These are phyloP conservation scores for Mustelus asterias DNA, from an alignment of 2,113 vertebrate species.

Conservation along the genomic window DNA sequence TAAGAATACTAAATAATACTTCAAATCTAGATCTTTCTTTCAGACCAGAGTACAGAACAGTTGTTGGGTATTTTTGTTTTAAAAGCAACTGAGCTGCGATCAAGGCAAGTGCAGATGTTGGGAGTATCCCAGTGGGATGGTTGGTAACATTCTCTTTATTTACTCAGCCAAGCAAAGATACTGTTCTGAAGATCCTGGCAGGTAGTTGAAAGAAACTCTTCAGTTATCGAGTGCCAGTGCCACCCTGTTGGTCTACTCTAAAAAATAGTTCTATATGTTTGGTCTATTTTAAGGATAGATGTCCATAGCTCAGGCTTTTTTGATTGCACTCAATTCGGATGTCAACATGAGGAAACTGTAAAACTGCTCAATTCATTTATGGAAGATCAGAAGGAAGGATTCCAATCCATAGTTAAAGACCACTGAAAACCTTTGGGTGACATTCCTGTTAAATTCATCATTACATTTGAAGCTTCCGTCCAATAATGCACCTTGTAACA, in stretches of 20 bases:
- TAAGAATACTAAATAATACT: background rate
- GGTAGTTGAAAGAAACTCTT: background rate
- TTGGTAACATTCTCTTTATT: background rate
- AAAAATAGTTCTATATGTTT: background rate
- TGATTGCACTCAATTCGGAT: background rate
- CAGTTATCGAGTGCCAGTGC: background rate
- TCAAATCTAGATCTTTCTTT: background rate
- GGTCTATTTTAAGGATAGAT: background rate
- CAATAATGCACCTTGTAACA: background rate
- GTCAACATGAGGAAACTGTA: background rate
- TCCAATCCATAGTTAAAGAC: background rate
- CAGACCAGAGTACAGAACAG: background rate
- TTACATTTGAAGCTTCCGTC: background rate
- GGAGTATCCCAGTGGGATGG: background rate
- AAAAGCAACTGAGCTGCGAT: background rate
- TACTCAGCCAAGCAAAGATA: background rate
- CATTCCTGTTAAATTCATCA: background rate
- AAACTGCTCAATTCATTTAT: background rate
- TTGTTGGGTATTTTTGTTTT: background rate
- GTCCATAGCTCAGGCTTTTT: background rate
- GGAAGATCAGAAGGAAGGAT: background rate
- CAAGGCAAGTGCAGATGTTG: background rate
- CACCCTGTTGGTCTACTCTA: background rate
- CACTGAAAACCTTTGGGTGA: background rate
- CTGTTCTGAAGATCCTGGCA: background rate